Evolutionary conservation across 2,888 invertebrate species (phyloP).

Genomic region (Thelaira solivaga): DNA sequence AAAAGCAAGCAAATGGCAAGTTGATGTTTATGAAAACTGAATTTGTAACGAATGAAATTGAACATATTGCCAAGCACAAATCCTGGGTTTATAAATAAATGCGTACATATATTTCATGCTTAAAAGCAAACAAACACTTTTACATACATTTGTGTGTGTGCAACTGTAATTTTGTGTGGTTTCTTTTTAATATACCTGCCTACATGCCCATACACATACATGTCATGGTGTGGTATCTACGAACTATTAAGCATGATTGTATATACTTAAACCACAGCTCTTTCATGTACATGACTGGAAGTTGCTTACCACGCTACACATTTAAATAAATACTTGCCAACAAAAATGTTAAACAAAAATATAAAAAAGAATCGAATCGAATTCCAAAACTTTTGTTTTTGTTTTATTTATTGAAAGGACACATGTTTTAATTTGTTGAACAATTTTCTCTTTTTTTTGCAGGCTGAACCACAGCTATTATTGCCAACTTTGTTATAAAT

Average conservation of each 20-base stretch:
- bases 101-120: not conserved
- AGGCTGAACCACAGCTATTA: constrained; percentile 31
- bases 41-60: constrained; percentile 19
- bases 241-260: constrained; percentile 48
- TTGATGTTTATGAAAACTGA: constrained; percentile 27
- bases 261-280: not conserved
- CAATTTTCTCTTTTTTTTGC: not conserved
- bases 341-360: not conserved
- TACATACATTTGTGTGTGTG: not conserved
- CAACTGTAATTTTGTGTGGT: constrained; percentile 5
- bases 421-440: constrained; percentile 22
- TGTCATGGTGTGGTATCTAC: constrained; percentile 25
- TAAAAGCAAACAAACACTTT: not conserved
- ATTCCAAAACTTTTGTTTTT: not conserved
- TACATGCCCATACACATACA: not conserved
- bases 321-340: not conserved
- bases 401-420: constrained; percentile 9
- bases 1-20: constrained; percentile 14
- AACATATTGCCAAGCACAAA: not conserved
- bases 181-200: not conserved
- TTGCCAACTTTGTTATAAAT: constrained; percentile 37
- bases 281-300: not conserved
- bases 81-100: not conserved
- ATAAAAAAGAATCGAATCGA: too few species aligned
- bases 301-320: not conserved